These are phyloP conservation scores for Avahi laniger DNA, from an alignment of 2,797 vertebrate species.

Conservation along the genomic window DNA sequence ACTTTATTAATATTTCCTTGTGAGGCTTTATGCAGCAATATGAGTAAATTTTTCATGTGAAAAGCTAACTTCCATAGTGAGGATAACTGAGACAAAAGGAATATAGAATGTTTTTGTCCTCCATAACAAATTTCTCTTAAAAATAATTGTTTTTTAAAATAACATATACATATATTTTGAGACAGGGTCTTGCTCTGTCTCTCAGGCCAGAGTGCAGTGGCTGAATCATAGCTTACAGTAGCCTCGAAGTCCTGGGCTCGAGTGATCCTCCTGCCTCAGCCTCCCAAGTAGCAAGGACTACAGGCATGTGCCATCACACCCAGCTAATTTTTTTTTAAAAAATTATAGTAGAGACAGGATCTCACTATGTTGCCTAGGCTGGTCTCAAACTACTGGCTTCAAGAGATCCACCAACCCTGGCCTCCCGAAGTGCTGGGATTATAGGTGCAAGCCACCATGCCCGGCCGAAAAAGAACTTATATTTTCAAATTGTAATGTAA, in stretches of 20 bases:
- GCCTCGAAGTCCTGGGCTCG: not conserved
- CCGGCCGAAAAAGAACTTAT: not conserved
- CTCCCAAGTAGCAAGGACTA: not conserved
- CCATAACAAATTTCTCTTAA: not conserved
- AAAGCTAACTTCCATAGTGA: not conserved
- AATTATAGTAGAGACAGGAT: not conserved
- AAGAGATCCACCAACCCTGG: not conserved
- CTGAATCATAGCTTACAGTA: not conserved
- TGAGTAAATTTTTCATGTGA: not conserved
- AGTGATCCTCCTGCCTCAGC: not conserved
- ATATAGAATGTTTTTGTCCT: not conserved
- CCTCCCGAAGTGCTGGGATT: not conserved
- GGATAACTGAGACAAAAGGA: not conserved
- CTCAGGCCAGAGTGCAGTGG: not conserved
- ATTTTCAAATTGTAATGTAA: conserved; percentile 18
- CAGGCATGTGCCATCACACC: not conserved
- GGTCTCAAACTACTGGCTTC: not conserved
- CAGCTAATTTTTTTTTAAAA: not conserved
- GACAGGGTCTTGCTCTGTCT: not conserved
- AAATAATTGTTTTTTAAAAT: not conserved
- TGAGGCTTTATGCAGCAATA: not conserved
- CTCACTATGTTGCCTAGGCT: not conserved
- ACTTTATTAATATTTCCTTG: not conserved
- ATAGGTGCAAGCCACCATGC: not conserved
- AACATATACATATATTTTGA: not conserved